Conservation (phyloP, 30 jellyfish, hydroid and myxozoan genomes). For the Nemopilema nomurai region DNA sequence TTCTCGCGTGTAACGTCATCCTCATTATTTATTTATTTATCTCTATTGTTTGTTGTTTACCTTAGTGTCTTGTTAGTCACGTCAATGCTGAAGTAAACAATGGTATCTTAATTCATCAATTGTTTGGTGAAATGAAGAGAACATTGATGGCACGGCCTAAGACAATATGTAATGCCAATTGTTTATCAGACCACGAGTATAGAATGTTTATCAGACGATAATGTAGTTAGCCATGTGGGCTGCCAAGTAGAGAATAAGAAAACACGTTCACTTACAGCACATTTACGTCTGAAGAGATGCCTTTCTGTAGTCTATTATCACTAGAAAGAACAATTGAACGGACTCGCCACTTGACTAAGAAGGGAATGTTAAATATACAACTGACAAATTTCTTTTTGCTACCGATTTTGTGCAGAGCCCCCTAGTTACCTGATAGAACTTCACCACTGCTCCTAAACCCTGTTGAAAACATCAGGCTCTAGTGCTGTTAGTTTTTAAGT, state of each 20-base stretch:
- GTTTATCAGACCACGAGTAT: not conserved
- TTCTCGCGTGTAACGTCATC: not conserved
- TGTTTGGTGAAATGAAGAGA: not conserved
- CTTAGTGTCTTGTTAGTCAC: not conserved
- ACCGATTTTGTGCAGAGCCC: too few species aligned
- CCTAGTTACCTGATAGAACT: too few species aligned
- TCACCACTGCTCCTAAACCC: too few species aligned
- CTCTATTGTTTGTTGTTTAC: not conserved
- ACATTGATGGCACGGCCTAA: too few species aligned
- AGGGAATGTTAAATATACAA: too few species aligned
- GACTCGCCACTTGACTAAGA: too few species aligned
- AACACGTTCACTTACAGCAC: not conserved
- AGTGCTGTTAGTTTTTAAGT: not conserved
- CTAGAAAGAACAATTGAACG: too few species aligned
- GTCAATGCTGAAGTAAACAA: not conserved
- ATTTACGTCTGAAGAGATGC: not conserved
- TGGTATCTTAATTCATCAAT: not conserved
- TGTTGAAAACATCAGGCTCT: too few species aligned
- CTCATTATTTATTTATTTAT: not conserved
- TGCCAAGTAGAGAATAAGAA: not conserved
- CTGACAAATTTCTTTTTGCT: too few species aligned
- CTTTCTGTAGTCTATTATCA: too few species aligned
- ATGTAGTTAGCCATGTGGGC: not conserved
- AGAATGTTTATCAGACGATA: too few species aligned
- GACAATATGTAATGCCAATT: not conserved